phyloP scores from a whole-genome alignment of 2,797 vertebrate genomes.

The Pithecia hirsuta region DNA sequence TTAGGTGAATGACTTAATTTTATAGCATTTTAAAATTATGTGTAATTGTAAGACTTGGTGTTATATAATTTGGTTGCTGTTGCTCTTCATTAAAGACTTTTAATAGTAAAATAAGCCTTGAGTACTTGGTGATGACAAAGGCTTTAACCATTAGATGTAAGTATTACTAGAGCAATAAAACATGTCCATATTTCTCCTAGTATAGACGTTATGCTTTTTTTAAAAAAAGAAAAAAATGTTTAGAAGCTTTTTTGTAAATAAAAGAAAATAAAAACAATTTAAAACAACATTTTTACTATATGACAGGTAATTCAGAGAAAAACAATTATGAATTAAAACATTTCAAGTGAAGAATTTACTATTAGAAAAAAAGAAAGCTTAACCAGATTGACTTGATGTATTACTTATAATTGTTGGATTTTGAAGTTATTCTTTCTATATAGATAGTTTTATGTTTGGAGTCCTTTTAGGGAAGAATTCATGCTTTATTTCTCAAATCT shows the following conservation, averaged over 20 bases:
- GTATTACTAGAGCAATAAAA: slow-evolving; percentile 61
- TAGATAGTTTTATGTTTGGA: not conserved
- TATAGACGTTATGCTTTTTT: not conserved
- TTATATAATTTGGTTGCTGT: slow-evolving; percentile 65
- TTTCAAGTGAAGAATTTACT: not conserved
- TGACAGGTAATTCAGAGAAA: not conserved
- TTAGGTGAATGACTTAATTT: slow-evolving; percentile 66
- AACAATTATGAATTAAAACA: not conserved
- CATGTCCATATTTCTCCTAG: not conserved
- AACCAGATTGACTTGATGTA: not conserved
- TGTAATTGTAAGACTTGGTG: slow-evolving; percentile 42
- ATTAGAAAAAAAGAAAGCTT: not conserved
- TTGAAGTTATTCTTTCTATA: not conserved
- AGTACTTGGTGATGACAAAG: not conserved
- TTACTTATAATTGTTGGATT: not conserved
- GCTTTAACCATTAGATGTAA: slow-evolving; percentile 49
- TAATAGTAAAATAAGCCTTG: slow-evolving; percentile 60
- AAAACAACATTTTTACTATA: not conserved
- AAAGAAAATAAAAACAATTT: not conserved
- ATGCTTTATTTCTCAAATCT: not conserved
- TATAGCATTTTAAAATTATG: slow-evolving; percentile 62
- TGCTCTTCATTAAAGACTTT: slow-evolving; percentile 70
- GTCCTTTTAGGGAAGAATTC: not conserved
- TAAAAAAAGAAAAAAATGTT: not conserved
- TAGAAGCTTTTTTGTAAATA: not conserved